phyloP scores from a whole-genome alignment of 2,888 invertebrate genomes.

The Luperina testacea region DNA sequence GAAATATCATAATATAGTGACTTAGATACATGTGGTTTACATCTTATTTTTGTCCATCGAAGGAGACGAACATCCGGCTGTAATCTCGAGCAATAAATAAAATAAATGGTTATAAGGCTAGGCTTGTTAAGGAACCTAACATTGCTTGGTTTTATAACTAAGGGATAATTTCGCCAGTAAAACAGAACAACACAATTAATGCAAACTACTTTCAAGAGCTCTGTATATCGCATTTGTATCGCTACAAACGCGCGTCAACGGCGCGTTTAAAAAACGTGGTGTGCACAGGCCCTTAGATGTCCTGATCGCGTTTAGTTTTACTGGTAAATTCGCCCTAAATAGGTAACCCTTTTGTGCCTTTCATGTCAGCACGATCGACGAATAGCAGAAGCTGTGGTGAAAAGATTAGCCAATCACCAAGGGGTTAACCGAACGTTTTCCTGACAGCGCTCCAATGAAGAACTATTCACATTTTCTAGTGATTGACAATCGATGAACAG shows the following conservation, averaged over 20 bases:
- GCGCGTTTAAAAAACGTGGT: too few relatives aligned
- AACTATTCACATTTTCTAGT: slow-evolving; percentile 55
- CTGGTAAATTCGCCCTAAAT: background rate
- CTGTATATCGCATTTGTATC: too few relatives aligned
- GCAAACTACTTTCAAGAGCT: background rate
- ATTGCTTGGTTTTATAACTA: background rate
- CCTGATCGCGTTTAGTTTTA: background rate
- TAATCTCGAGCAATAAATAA: background rate
- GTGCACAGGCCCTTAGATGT: background rate
- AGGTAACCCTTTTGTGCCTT: background rate
- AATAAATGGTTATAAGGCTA: background rate
- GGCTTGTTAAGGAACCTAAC: background rate
- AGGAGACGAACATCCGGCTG: background rate
- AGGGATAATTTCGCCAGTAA: background rate
- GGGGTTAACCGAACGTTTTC: slow-evolving; percentile 14
- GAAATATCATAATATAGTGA: background rate
- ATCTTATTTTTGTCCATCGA: background rate
- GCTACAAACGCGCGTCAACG: too few relatives aligned
- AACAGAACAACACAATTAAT: background rate
- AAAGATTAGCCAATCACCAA: slow-evolving; percentile 24
- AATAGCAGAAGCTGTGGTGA: background rate
- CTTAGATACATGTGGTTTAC: background rate
- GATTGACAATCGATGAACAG: slow-evolving; percentile 52
- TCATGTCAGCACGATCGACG: background rate
- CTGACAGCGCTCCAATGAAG: slow-evolving; percentile 45